A percentile compares a stretch with the other conserved stretches of the same genome.
Conservation (phyloP, 2,113 vertebrate genomes). For the Sturnus vulgaris region DNA sequence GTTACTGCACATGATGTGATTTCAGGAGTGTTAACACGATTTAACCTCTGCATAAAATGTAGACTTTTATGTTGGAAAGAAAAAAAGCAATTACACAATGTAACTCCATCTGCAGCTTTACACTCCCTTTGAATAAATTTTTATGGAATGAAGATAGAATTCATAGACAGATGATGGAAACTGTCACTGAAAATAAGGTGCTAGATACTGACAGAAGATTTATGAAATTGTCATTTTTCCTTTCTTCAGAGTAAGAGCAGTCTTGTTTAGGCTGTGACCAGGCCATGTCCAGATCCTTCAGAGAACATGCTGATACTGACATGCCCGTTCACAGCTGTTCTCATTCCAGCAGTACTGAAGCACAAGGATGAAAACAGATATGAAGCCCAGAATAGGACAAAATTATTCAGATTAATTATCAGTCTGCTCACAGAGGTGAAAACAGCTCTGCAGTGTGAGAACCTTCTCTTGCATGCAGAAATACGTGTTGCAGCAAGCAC, state of each 20-base stretch:
- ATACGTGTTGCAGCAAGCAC: neutral
- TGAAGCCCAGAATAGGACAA: conserved; percentile 53
- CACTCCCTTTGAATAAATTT: neutral
- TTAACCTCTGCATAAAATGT: neutral
- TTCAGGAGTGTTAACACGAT: neutral
- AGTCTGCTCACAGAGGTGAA: neutral
- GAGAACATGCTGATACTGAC: neutral
- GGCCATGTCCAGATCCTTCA: neutral
- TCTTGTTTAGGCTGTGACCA: neutral
- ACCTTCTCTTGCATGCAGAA: neutral
- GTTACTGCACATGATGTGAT: neutral
- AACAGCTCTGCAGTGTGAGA: neutral
- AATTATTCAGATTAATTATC: neutral
- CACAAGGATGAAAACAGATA: conserved; percentile 49
- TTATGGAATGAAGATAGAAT: neutral
- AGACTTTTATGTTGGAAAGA: neutral
- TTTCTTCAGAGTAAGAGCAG: neutral
- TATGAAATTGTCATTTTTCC: neutral
- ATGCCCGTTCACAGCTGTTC: conserved; percentile 53
- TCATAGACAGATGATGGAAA: neutral
- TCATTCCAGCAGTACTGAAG: conserved; percentile 30
- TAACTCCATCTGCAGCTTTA: neutral
- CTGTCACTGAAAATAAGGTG: neutral
- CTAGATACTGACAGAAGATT: neutral
- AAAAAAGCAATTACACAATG: neutral